Evolutionary conservation across 2,797 vertebrate species (phyloP).

Genomic region (Macroramphosus scolopax): DNA sequence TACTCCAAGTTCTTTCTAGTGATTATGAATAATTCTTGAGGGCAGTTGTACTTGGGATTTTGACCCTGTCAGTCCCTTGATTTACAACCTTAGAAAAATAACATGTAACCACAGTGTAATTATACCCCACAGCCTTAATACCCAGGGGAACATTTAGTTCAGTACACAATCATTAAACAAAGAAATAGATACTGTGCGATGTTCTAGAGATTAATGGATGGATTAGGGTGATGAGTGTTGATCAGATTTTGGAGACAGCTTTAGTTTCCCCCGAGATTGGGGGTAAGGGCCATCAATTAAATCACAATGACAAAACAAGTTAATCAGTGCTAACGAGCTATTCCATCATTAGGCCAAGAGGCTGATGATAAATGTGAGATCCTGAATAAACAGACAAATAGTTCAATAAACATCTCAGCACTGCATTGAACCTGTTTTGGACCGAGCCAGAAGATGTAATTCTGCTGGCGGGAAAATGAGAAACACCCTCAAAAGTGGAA

Average conservation of each 20-base stretch:
- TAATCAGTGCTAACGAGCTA: no score
- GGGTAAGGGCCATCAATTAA: no score
- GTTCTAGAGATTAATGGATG: no score
- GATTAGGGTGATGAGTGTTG: no score
- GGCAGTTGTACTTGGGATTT: constrained; percentile 11
- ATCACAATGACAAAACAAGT: constrained; percentile 4
- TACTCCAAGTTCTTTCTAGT: no score
- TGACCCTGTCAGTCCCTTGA: constrained; percentile 21
- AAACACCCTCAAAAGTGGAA: constrained; percentile 56
- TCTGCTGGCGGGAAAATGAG: constrained; percentile 30
- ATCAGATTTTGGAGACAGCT: no score
- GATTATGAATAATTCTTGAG: no score
- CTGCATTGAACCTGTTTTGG: constrained; percentile 24
- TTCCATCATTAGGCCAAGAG: no score
- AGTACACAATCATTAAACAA: no score
- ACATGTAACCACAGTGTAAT: constrained; percentile 10
- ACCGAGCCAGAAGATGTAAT: constrained; percentile 22
- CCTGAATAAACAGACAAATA: background rate
- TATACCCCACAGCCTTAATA: constrained; percentile 5
- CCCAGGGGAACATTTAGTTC: background rate
- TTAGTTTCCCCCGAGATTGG: no score
- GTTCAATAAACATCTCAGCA: constrained; percentile 32
- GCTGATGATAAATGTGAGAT: no score
- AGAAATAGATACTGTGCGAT: no score
- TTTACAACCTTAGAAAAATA: constrained; percentile 27